A percentile compares a stretch with the other conserved stretches of the same genome.
phyloP scores from a whole-genome alignment of 2,113 vertebrate genomes.

The Picathartes gymnocephalus region DNA sequence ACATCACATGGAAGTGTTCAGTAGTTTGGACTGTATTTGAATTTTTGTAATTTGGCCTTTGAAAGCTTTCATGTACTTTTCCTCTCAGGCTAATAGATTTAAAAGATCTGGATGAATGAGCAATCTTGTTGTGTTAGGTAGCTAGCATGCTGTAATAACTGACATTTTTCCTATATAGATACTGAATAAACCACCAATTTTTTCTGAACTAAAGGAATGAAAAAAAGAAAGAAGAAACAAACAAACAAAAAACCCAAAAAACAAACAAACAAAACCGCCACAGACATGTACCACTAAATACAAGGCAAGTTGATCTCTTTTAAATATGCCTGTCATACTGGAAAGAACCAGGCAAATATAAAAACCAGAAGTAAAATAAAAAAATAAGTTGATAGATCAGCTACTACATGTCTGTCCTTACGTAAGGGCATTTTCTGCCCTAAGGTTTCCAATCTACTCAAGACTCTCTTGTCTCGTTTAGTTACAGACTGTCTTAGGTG shows the following conservation, averaged over 20 bases:
- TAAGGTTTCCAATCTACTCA: background rate
- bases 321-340: accelerated
- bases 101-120: background rate
- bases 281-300: background rate
- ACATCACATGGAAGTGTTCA: background rate
- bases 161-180: background rate
- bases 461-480: background rate
- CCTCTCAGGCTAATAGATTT: background rate
- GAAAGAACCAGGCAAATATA: background rate
- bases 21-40: constrained; percentile 24
- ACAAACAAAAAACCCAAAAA: background rate
- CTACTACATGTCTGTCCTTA: background rate
- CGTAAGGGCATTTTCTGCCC: background rate
- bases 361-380: background rate
- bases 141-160: background rate
- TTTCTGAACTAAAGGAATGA: background rate
- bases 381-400: background rate
- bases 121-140: background rate
- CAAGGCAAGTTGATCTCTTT: background rate
- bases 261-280: background rate
- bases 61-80: constrained; percentile 19
- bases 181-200: background rate
- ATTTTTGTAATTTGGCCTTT: constrained; percentile 29
- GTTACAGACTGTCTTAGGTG: background rate
- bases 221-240: background rate